Evolutionary conservation across 2,888 invertebrate genomes (phyloP), one percentile per base, ranked within the genome.

Genomic region (Cryptophagus acutangulus): DNA sequence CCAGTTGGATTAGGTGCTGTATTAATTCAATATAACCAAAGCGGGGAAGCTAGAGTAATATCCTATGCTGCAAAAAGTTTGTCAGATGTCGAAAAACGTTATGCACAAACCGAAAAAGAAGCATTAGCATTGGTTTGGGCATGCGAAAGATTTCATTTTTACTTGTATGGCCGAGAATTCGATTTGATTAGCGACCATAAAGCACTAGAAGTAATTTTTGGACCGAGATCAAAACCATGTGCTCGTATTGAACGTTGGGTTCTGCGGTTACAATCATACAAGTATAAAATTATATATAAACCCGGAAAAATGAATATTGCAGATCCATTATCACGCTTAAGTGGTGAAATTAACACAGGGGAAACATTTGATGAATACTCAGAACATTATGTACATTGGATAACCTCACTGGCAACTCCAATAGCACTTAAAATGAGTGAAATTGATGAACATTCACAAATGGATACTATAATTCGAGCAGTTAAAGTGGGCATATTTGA

Each of bases 21-120:
- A 8, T 36, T 59, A 13, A 26, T 57, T 3, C 58, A 61, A 29
- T 41, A 44, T 28, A 44, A 53, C 24, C 9, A 38, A 14, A 12
- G 36, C 4, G 9, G 9, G 5, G 42, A 48, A n/a, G 47, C 50
- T 5, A 40, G 51, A 39, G 42, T 54, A 15, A 55, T 58, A 14
- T 41, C 49, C 12, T 59, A 46, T 40, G 55, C 49, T 16, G 57
- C 51, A 38, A 56, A 52, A 41, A 58, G 46, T 28, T 30, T 57
- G 10, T 43, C 52, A 3, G 50, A 57, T 8, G 43, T 42, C 12
- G 53, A 58, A 33, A 52, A 43, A 36, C 29, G 53, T 6, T 62
- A 64, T 47, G 70, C 57, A 3, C 61, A 63, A 44, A 59, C 58
- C 3, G 61, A 63, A 48, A 59, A 58, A 26, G 40, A 36, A 14